A percentile compares a stretch with the other conserved stretches of the same genome.
These are phyloP conservation scores for Mylabris phalerata DNA, from an alignment of 1,140 invertebrate species.

Conservation along the genomic window DNA sequence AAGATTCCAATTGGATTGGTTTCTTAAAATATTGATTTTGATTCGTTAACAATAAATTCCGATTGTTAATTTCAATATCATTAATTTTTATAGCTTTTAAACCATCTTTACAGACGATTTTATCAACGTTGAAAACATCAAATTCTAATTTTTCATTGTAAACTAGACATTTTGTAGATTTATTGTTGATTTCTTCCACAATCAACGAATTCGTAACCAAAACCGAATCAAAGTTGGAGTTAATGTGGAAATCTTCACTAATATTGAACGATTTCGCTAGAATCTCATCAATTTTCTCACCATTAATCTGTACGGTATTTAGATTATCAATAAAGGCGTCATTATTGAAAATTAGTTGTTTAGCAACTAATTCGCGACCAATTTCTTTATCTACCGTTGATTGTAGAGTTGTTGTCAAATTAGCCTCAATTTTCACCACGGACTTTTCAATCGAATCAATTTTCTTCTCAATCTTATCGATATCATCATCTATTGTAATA, in stretches of 20 bases:
- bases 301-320: conserved; percentile 16
- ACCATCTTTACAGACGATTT: too few relatives aligned
- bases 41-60: conserved; percentile 24
- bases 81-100: conserved; percentile 13
- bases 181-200: too few relatives aligned
- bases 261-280: conserved; percentile 28
- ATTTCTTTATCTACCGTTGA: neutral
- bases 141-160: too few relatives aligned
- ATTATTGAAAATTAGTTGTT: conserved; percentile 17
- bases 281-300: conserved; percentile 19
- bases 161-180: too few relatives aligned
- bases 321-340: conserved; percentile 16
- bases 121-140: too few relatives aligned
- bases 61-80: conserved; percentile 19
- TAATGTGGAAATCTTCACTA: conserved; percentile 18
- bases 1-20: conserved; percentile 8
- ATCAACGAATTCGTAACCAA: too few relatives aligned
- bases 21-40: conserved; percentile 30
- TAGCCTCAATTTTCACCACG: conserved; percentile 1
- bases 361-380: conserved; percentile 5
- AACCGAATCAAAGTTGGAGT: too few relatives aligned
- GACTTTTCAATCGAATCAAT: conserved; percentile 1
- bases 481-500: conserved; percentile 8
- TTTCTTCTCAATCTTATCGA: neutral
- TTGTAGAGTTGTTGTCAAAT: neutral